Evolutionary conservation across 2,113 vertebrate genomes (phyloP).

Genomic region (Pogona vitticeps): DNA sequence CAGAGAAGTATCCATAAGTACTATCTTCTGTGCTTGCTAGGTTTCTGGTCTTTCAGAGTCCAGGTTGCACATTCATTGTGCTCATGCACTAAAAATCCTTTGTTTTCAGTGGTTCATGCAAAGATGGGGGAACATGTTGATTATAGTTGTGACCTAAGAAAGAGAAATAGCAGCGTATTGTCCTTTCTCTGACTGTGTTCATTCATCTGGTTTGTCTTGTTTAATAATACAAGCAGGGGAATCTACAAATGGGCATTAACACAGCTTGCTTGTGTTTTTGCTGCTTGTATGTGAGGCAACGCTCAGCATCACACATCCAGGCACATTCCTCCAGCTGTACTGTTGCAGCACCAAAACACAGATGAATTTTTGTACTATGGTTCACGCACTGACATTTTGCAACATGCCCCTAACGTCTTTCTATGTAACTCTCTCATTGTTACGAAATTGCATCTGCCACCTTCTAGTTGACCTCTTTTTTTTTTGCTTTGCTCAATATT

Average conservation of each 20-base stretch:
- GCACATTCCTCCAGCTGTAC: not conserved
- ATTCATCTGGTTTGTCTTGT: not conserved
- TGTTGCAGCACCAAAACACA: not conserved
- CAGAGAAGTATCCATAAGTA: not conserved
- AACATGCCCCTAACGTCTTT: not conserved
- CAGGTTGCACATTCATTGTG: not conserved
- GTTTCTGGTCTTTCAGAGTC: conserved; percentile 25
- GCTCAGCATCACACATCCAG: not conserved
- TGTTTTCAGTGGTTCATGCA: not conserved
- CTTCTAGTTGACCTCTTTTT: not conserved
- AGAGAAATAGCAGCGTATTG: not conserved
- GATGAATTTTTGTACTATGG: too few species aligned
- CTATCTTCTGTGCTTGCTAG: not conserved
- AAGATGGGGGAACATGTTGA: not conserved
- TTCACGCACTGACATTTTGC: not conserved
- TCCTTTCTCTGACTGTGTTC: not conserved
- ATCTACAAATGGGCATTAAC: not conserved
- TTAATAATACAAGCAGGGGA: not conserved
- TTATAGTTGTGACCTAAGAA: fast-evolving
- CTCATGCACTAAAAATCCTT: not conserved
- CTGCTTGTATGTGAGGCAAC: not conserved
- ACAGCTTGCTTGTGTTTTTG: not conserved
- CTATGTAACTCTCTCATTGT: not conserved
- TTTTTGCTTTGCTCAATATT: not conserved
- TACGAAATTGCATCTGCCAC: not conserved